Evolutionary conservation across 23 tunicate genomes (phyloP).

Genomic region (Oikopleura dioica): DNA sequence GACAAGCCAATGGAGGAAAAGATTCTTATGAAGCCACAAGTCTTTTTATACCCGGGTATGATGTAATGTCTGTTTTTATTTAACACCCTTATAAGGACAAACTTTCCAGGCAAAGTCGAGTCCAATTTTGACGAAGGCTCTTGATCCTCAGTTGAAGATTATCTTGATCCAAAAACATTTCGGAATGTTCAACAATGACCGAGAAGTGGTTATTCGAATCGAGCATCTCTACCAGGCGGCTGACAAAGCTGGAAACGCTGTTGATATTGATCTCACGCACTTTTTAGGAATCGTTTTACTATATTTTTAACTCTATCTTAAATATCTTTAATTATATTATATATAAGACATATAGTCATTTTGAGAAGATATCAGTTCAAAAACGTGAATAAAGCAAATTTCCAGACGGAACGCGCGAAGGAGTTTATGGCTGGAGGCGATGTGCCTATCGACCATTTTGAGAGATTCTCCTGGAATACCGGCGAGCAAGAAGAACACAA

Average conservation of each 20-base stretch:
- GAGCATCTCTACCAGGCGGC: background rate
- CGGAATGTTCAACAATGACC: background rate
- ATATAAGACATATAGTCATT: background rate
- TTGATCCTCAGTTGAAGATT: background rate
- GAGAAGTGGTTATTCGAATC: background rate
- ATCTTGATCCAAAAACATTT: background rate
- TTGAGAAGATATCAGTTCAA: background rate
- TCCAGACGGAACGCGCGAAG: background rate
- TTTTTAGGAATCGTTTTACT: background rate
- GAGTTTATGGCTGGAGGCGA: background rate
- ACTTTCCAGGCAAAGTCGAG: background rate
- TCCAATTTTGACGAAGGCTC: background rate
- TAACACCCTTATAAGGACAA: background rate
- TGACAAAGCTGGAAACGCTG: background rate
- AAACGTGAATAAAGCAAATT: background rate
- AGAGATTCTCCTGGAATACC: background rate
- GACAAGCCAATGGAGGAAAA: background rate
- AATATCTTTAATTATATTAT: background rate
- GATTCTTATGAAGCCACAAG: slow-evolving; percentile 2
- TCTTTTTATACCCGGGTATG: background rate
- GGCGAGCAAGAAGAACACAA: background rate
- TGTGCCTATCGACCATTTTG: background rate
- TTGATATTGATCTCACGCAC: background rate
- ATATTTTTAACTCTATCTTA: background rate
- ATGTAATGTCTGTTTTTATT: background rate